Evolutionary conservation across 2,113 vertebrate species (phyloP).

Genomic region (Chaetodon trifascialis): DNA sequence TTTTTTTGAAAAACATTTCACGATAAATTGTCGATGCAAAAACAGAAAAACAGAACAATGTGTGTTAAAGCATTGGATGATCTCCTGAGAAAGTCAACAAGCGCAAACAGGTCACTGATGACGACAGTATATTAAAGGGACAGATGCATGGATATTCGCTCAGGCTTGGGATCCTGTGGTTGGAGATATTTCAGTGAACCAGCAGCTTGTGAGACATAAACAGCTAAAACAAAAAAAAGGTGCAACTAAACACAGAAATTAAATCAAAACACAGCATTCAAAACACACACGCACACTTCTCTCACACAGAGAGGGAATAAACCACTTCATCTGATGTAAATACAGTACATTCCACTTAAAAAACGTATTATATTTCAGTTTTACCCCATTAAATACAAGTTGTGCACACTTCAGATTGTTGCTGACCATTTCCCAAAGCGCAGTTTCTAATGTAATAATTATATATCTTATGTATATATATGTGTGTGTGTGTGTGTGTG

Average conservation of each 20-base stretch:
- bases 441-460: neutral
- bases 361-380: constrained; percentile 27
- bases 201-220: neutral
- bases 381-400: constrained; percentile 2
- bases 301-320: constrained; percentile 11
- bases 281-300: neutral
- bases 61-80: constrained; percentile 31
- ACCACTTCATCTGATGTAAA: constrained; percentile 32
- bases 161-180: neutral
- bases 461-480: neutral
- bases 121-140: constrained; percentile 9
- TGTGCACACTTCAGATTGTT: constrained; percentile 4
- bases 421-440: constrained; percentile 33
- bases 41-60: constrained; percentile 7
- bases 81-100: constrained; percentile 50
- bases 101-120: constrained; percentile 6
- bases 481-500: no score
- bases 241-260: neutral
- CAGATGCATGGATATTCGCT: neutral
- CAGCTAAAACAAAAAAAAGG: neutral
- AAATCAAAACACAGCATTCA: constrained; percentile 5
- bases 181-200: neutral
- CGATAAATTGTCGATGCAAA: constrained; percentile 38
- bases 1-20: constrained; percentile 33
- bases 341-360: constrained; percentile 32